phyloP scores from a whole-genome alignment of 2,797 vertebrate species.

The Rallus crepitans region DNA sequence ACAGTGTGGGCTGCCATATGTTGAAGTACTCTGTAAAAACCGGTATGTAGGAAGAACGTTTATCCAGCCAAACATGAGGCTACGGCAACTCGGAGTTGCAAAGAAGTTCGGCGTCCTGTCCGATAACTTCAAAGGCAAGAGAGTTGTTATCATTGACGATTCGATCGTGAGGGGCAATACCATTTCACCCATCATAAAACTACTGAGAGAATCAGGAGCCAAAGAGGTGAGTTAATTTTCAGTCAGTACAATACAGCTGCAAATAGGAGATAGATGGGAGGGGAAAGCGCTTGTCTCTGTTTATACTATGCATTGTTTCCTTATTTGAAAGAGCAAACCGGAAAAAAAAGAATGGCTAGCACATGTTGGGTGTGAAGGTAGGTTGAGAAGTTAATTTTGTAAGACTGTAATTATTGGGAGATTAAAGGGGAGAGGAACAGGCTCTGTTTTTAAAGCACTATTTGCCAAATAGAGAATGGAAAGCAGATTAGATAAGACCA shows the following conservation, averaged over 20 bases:
- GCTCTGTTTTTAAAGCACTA: neutral
- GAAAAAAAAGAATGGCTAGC: neutral
- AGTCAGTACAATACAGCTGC: neutral
- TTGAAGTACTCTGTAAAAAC: conserved; percentile 98
- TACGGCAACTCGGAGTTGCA: conserved; percentile 96
- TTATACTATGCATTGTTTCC: neutral
- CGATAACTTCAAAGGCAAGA: conserved; percentile 95
- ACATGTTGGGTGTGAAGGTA: neutral
- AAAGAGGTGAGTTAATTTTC: conserved; percentile 86
- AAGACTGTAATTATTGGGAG: neutral
- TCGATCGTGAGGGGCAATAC: conserved; percentile 98
- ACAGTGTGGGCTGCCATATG: conserved; percentile 92
- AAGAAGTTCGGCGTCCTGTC: conserved; percentile 98
- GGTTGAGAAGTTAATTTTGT: neutral
- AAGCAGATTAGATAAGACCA: neutral
- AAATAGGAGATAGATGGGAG: neutral
- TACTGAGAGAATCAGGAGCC: conserved; percentile 96
- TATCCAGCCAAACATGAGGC: conserved; percentile 95
- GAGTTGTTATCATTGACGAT: conserved; percentile 95
- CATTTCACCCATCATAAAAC: conserved; percentile 97
- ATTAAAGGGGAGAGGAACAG: neutral
- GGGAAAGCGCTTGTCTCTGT: neutral
- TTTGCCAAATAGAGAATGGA: neutral
- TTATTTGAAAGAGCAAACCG: neutral
- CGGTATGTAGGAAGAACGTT: conserved; percentile 97